Conservation (phyloP, 1,140 invertebrate species). For the Mizuhopecten yessoensis region DNA sequence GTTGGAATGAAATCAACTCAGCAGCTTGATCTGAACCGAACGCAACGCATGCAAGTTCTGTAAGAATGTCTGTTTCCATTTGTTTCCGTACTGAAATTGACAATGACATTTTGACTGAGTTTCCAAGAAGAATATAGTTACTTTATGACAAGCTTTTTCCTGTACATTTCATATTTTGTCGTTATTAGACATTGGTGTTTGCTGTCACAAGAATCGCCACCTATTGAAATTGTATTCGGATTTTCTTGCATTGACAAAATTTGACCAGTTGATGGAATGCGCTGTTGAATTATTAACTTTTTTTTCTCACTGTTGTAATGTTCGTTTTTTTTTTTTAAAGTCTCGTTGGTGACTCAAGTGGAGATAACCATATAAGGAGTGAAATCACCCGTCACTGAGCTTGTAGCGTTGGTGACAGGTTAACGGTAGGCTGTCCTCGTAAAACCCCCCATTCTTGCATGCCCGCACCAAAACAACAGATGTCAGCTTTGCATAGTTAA, state of each 20-base stretch:
- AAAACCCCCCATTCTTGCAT: not conserved
- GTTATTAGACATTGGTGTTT: not conserved
- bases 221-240: not conserved
- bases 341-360: not conserved
- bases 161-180: not conserved
- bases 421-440: not conserved
- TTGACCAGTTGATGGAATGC: conserved; percentile 25
- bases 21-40: too few relatives aligned
- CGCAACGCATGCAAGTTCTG: too few relatives aligned
- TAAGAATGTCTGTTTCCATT: too few relatives aligned
- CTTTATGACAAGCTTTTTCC: too few relatives aligned
- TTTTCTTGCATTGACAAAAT: not conserved
- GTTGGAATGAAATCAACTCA: too few relatives aligned
- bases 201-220: not conserved
- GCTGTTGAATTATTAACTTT: conserved; percentile 7
- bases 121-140: too few relatives aligned
- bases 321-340: conserved; percentile 21
- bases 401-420: not conserved
- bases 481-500: conserved; percentile 20
- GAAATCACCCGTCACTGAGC: not conserved
- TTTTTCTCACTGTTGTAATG: not conserved
- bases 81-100: too few relatives aligned
- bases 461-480: not conserved
- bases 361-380: conserved; percentile 3
- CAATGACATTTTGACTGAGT: too few relatives aligned